A percentile compares a stretch with the other conserved stretches of the same genome.
These are phyloP conservation scores for Troides oblongomaculatus DNA, from an alignment of 2,888 invertebrate species.

Conservation along the genomic window DNA sequence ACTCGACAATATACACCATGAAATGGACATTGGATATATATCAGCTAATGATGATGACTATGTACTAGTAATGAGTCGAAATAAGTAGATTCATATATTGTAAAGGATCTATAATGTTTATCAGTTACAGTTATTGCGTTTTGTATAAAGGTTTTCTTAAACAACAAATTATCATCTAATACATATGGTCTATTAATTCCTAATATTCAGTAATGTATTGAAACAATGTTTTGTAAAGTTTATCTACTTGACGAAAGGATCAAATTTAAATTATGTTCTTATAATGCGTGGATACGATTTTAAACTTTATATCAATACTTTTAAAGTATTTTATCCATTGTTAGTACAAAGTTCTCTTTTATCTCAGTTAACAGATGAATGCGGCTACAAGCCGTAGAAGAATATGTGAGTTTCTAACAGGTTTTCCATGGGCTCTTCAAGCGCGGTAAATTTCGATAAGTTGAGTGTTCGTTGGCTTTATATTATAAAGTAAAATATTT, in stretches of 20 bases:
- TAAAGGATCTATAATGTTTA: too few relatives aligned
- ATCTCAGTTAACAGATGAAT: slow-evolving; percentile 69
- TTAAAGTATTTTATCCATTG: slow-evolving; percentile 33
- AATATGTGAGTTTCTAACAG: slow-evolving; percentile 43
- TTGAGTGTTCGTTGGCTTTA: neutral
- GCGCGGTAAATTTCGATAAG: slow-evolving; percentile 18
- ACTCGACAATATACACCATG: too few relatives aligned
- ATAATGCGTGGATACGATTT: neutral
- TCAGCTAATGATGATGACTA: too few relatives aligned
- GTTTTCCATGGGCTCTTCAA: slow-evolving; percentile 25
- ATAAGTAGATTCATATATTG: too few relatives aligned
- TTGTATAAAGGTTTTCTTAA: too few relatives aligned
- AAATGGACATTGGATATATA: too few relatives aligned
- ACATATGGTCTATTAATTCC: neutral
- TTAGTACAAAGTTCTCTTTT: slow-evolving; percentile 40
- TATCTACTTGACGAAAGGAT: neutral
- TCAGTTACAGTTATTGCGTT: too few relatives aligned
- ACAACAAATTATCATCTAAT: neutral
- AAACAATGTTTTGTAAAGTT: slow-evolving; percentile 10
- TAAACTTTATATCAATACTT: neutral
- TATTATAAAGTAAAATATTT: neutral
- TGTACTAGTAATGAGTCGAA: too few relatives aligned
- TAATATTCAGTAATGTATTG: neutral
- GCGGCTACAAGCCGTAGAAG: slow-evolving; percentile 51
- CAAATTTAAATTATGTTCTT: slow-evolving; percentile 2